Evolutionary conservation across 2,113 vertebrate species (phyloP), one percentile per base, ranked within the genome.

Genomic region (Capra hircus): DNA sequence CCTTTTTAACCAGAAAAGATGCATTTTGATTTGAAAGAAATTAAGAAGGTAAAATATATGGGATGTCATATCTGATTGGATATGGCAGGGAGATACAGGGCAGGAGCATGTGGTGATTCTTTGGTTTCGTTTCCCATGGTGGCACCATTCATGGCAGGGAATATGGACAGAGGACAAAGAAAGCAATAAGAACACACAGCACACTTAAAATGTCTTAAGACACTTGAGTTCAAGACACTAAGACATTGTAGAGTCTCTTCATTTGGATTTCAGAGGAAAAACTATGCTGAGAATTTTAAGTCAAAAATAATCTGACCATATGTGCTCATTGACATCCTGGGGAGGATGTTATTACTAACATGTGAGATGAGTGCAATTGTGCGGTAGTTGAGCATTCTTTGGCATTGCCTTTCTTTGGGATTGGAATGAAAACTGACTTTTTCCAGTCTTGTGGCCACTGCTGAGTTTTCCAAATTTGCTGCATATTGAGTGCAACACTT

Each of bases 31-130:
- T 67, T 25, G 59, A 57, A 36, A 62, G 19, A 9, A 36, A 25
- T 45, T 50, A 50, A 55, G 13, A 17, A 43, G 3, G 53, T 28
- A 25, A 60, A 25, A 6, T 19, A 8, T 48, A 43, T 16, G 30
- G 5, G 10, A 55, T 5, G 0, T 25, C 28, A 45, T 5, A 6
- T 16, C 19, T 21, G 7, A 25, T 2, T 52, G 53, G 13, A 5
- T 13, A 3, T 15, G 7, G 19, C 33, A 6, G 19, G n/a, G 77
- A 40, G 13, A 6, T 9, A 2, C 7, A n/a, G 40, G 21, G 28
- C 17, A 9, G 17, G 10, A 23, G 25, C 5, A 27, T 5, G 0
- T 27, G n/a, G 2, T 12, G n/a, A 45, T 2, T 40, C 40, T 40
- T 40, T 81, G 40, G 30, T 3, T 43, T 52, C 9, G 14, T n/a